Conservation (phyloP, 1,140 invertebrate genomes). For the Drosophila simulans region DNA sequence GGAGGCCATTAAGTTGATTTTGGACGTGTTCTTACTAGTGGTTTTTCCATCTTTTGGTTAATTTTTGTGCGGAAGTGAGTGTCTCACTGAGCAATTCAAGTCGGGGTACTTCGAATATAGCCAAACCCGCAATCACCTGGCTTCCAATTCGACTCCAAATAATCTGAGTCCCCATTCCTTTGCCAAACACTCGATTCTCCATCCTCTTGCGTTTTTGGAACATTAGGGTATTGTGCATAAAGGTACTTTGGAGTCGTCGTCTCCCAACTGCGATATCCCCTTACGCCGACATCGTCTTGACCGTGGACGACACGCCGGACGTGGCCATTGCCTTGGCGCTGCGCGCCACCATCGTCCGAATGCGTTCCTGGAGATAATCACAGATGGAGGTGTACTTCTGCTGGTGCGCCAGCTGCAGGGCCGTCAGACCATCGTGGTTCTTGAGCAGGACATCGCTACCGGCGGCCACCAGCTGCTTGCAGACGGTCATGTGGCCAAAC, state of each 20-base stretch:
- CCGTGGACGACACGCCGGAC: slow-evolving; percentile 20
- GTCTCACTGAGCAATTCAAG: slow-evolving; percentile 4
- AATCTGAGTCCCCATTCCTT: no score
- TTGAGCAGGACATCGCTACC: slow-evolving; percentile 88
- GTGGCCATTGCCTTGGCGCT: slow-evolving; percentile 52
- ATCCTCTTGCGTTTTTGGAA: slow-evolving; percentile 1
- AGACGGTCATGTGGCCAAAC: slow-evolving; percentile 93
- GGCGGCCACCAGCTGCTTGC: slow-evolving; percentile 90
- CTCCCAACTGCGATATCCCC: slow-evolving; percentile 13
- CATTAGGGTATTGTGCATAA: slow-evolving; percentile 66
- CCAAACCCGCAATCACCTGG: not conserved
- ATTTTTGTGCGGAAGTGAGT: slow-evolving; percentile 16
- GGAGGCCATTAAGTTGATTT: slow-evolving; percentile 55
- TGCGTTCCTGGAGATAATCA: slow-evolving; percentile 80
- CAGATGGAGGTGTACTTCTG: slow-evolving; percentile 80
- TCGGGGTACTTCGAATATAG: not conserved
- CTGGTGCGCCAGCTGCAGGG: slow-evolving; percentile 87
- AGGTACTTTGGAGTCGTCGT: slow-evolving; percentile 69
- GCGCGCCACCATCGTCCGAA: slow-evolving; percentile 53
- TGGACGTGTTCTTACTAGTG: slow-evolving; percentile 58
- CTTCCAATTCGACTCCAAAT: not conserved
- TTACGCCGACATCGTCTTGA: slow-evolving; percentile 57
- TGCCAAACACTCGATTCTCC: not conserved
- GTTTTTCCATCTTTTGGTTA: slow-evolving; percentile 19
- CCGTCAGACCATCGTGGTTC: slow-evolving; percentile 89